These are phyloP conservation scores for Hypena proboscidalis DNA, from an alignment of 2,888 invertebrate species.

Conservation along the genomic window DNA sequence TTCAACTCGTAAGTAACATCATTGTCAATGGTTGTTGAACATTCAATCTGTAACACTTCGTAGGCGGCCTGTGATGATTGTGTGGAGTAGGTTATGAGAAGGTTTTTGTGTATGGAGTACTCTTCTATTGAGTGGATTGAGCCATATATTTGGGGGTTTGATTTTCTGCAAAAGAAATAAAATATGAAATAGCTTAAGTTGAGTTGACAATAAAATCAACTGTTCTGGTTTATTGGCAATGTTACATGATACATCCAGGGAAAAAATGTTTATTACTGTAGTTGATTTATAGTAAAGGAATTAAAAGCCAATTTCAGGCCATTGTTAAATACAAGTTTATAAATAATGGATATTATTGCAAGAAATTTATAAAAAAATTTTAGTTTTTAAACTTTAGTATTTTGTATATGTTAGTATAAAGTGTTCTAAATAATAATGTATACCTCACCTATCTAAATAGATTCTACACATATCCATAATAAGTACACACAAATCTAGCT, in stretches of 20 bases:
- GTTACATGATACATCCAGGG: no score
- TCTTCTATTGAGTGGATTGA: conserved; percentile 62
- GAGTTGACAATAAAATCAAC: no score
- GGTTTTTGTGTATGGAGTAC: conserved; percentile 69
- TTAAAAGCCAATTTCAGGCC: no score
- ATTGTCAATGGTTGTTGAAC: conserved; percentile 61
- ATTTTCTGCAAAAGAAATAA: conserved; percentile 49
- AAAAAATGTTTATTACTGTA: no score
- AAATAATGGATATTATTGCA: no score
- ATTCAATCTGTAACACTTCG: conserved; percentile 74
- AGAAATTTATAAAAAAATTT: no score
- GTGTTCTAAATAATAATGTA: not conserved
- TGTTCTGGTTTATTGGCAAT: no score
- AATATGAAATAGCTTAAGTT: not conserved
- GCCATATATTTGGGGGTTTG: conserved; percentile 61
- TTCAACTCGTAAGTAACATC: conserved; percentile 66
- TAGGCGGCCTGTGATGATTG: conserved; percentile 70
- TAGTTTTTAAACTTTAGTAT: no score
- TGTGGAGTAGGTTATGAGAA: conserved; percentile 71
- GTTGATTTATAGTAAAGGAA: no score
- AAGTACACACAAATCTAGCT: conserved; percentile 76
- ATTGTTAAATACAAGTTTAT: no score
- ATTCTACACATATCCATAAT: conserved; percentile 85
- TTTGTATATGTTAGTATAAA: no score
- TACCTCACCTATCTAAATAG: conserved; percentile 71